phyloP scores from a whole-genome alignment of 1,140 invertebrate species.

The Drosophila fuyamai region DNA sequence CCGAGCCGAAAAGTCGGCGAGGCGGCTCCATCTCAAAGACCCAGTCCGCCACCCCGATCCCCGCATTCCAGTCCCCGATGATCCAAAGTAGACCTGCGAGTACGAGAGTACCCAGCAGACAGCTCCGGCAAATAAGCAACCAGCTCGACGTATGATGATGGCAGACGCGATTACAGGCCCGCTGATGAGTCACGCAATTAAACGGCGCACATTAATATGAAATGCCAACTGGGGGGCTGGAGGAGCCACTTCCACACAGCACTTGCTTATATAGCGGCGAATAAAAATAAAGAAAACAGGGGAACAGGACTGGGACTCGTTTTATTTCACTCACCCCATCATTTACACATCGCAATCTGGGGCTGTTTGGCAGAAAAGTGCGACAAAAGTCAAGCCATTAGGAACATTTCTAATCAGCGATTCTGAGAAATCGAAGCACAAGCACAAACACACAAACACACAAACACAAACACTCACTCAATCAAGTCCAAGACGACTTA shows the following conservation, averaged over 20 bases:
- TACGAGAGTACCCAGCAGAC: conserved; percentile 1
- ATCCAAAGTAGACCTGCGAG: neutral
- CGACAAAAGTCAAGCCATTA: conserved; percentile 52
- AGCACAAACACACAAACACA: conserved; percentile 31
- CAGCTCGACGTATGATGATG: conserved; percentile 6
- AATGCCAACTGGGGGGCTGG: conserved; percentile 28
- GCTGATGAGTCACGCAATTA: conserved; percentile 62
- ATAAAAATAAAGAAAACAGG: neutral
- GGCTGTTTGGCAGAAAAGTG: conserved; percentile 4
- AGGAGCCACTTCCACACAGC: conserved; percentile 36
- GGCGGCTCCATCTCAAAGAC: conserved; percentile 13
- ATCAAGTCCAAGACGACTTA: conserved; percentile 21
- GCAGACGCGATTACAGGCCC: conserved; percentile 21
- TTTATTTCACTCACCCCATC: neutral
- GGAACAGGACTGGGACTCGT: conserved; percentile 5
- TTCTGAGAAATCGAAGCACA: conserved; percentile 63
- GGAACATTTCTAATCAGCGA: conserved; percentile 71
- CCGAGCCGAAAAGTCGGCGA: conserved; percentile 3
- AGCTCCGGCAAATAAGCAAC: conserved; percentile 17
- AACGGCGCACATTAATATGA: conserved; percentile 55
- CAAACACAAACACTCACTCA: conserved; percentile 31
- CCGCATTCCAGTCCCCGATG: neutral
- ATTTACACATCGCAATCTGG: neutral
- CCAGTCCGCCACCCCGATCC: neutral
- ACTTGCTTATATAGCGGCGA: conserved; percentile 23